These are phyloP conservation scores for Galaxea fascicularis DNA, from an alignment of 92 coral and sea anemone genomes.

Conservation along the genomic window DNA sequence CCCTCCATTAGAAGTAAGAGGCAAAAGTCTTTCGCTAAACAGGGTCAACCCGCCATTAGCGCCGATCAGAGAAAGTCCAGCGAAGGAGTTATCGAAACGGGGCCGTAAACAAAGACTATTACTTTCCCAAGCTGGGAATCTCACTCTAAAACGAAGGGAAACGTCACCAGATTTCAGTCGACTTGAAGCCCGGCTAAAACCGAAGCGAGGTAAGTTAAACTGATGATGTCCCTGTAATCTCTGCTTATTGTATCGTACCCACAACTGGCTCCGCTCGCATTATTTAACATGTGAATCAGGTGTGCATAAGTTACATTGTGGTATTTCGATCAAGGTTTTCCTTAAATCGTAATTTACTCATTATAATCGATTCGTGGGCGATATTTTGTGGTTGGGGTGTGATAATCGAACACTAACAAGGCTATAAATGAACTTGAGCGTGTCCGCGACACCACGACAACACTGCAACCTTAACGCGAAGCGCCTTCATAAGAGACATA, in stretches of 20 bases:
- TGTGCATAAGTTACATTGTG: constrained; percentile 4
- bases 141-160: constrained; percentile 83
- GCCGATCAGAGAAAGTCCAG: constrained; percentile 66
- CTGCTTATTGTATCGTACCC: neutral
- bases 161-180: constrained; percentile 85
- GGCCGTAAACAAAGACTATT: constrained; percentile 89
- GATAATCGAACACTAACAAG: constrained; percentile 31
- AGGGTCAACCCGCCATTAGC: constrained; percentile 61
- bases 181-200: constrained; percentile 79
- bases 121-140: constrained; percentile 83
- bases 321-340: constrained; percentile 9
- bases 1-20: constrained; percentile 80
- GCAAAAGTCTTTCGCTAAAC: constrained; percentile 82
- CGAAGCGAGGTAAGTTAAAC: constrained; percentile 81
- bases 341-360: constrained; percentile 17
- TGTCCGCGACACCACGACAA: constrained; percentile 25
- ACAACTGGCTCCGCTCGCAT: constrained; percentile 14
- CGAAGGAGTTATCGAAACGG: constrained; percentile 79
- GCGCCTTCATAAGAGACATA: constrained; percentile 17
- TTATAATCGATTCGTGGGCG: constrained; percentile 17
- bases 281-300: neutral
- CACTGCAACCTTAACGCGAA: constrained; percentile 1
- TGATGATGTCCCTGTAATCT: neutral
- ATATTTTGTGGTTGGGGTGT: constrained; percentile 50
- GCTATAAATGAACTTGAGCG: constrained; percentile 48